Evolutionary conservation across 2,797 vertebrate species (phyloP).

Genomic region (Tragopan temminckii): DNA sequence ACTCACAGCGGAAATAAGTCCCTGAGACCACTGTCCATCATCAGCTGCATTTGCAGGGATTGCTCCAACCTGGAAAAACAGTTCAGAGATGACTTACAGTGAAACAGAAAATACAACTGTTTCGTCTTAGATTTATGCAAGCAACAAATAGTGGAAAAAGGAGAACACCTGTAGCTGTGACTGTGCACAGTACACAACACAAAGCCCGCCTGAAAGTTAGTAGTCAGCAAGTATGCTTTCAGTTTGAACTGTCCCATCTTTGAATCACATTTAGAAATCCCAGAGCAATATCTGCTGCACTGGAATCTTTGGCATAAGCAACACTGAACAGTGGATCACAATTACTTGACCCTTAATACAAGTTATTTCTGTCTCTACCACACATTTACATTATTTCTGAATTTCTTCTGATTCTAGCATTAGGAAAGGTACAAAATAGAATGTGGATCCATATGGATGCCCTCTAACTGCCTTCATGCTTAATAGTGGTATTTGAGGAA

Average conservation of each 20-base stretch:
- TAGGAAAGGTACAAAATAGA: neutral
- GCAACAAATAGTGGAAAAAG: neutral
- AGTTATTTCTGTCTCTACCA: neutral
- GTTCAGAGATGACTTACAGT: constrained; percentile 13
- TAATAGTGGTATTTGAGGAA: neutral
- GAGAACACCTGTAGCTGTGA: neutral
- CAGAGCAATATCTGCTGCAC: neutral
- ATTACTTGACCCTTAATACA: neutral
- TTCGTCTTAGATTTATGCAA: neutral
- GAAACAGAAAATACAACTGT: neutral
- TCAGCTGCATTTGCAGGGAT: constrained; percentile 96
- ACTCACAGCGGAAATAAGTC: constrained; percentile 97
- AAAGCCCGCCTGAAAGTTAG: neutral
- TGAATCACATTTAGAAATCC: neutral
- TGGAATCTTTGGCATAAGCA: neutral
- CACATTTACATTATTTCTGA: neutral
- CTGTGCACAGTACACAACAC: neutral
- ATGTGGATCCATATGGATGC: neutral
- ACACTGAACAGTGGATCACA: neutral
- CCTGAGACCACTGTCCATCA: constrained; percentile 98
- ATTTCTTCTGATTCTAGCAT: neutral
- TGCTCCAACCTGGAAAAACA: constrained; percentile 90
- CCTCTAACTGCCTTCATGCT: neutral
- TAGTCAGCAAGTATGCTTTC: neutral
- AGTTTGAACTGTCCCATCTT: neutral